These are phyloP conservation scores for Rhinichthys osculus DNA, from an alignment of 2,797 vertebrate genomes.

Conservation along the genomic window DNA sequence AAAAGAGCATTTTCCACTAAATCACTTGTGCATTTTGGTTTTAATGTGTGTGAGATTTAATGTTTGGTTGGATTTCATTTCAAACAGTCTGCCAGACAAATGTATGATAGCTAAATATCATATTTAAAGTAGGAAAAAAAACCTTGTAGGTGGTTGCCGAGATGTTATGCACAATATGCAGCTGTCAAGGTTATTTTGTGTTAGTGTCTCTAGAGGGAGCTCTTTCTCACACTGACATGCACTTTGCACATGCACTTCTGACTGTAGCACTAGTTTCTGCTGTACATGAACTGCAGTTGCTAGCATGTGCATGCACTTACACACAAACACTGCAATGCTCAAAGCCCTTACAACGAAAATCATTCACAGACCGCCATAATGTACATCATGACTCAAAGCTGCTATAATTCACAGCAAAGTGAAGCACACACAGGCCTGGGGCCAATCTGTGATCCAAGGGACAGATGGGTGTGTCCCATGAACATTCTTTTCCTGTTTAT, in stretches of 20 bases:
- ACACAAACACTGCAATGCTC: background rate
- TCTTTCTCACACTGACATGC: background rate
- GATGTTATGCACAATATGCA: background rate
- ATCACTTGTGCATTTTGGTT: background rate
- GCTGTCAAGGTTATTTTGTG: background rate
- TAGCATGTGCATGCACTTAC: background rate
- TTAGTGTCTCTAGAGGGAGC: constrained; percentile 35
- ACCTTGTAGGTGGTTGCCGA: background rate
- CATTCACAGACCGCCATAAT: constrained; percentile 5
- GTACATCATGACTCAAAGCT: constrained; percentile 1
- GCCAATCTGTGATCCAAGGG: constrained; percentile 5
- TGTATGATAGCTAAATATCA: constrained; percentile 14
- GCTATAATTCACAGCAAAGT: constrained; percentile 30
- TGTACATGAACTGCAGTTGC: background rate
- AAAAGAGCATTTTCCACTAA: background rate
- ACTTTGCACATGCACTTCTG: constrained; percentile 27
- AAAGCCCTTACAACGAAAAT: background rate
- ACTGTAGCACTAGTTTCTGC: background rate
- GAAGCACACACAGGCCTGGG: background rate
- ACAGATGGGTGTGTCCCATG: constrained; percentile 12
- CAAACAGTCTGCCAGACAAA: background rate
- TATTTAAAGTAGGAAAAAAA: background rate
- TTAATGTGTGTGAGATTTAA: background rate
- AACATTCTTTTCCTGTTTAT: constrained; percentile 2
- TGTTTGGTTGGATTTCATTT: constrained; percentile 1